phyloP scores from a whole-genome alignment of 1,140 invertebrate species.

The Pseudomyrmex flavicornis region DNA sequence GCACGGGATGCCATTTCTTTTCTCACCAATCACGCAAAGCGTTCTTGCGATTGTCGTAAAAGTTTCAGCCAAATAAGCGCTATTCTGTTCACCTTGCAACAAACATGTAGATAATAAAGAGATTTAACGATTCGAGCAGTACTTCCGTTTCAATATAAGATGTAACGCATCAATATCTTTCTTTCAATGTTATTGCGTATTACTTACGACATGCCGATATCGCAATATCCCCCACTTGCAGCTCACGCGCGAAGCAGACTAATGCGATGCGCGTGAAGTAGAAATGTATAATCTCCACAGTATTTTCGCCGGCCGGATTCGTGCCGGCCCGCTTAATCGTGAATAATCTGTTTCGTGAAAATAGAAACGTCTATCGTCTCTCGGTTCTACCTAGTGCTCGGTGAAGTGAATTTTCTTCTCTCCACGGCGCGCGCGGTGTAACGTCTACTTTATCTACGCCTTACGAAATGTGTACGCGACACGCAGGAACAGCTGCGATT shows the following conservation, averaged over 20 bases:
- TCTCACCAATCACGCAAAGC: background rate
- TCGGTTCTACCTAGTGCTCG: constrained; percentile 5
- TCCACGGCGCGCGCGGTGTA: constrained; percentile 4
- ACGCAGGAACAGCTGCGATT: constrained; percentile 39
- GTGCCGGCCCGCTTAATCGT: constrained; percentile 37
- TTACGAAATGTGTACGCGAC: constrained; percentile 35
- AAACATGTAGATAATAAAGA: background rate
- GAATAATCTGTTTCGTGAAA: constrained; percentile 56
- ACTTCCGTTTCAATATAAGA: background rate
- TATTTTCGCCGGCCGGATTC: constrained; percentile 19
- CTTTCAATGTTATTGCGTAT: constrained; percentile 15
- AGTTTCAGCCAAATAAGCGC: background rate
- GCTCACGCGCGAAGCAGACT: background rate
- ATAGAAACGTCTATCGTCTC: constrained; percentile 50
- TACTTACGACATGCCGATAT: constrained; percentile 11
- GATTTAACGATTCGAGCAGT: background rate
- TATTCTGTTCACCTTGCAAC: background rate
- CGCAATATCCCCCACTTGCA: constrained; percentile 21
- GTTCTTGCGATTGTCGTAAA: background rate
- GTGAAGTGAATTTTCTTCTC: constrained; percentile 55
- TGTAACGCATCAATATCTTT: background rate
- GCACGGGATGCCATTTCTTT: constrained; percentile 10
- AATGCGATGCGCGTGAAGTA: constrained; percentile 17
- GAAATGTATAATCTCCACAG: constrained; percentile 30
- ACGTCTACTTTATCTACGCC: constrained; percentile 42